Conservation (phyloP, 1,140 invertebrate species). For the Penaeus vannamei region DNA sequence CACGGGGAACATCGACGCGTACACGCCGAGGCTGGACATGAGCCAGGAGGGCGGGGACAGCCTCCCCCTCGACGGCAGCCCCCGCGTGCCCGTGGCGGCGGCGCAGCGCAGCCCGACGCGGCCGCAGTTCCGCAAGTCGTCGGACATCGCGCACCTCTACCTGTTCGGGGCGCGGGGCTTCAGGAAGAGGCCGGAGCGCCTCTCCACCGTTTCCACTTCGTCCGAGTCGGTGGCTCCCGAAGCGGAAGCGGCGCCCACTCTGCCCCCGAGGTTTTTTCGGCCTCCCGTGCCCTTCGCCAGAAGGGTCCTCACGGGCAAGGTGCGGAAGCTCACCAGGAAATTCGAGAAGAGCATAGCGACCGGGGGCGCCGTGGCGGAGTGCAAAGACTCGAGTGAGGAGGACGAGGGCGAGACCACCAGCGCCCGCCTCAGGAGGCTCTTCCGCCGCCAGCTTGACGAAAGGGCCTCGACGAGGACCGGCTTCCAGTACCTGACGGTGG, state of each 20-base stretch:
- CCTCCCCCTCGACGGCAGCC: background rate
- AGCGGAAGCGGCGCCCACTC: background rate
- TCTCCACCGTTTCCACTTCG: constrained; percentile 52
- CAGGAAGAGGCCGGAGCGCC: background rate
- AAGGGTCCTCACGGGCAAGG: constrained; percentile 55
- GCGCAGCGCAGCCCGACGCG: constrained; percentile 25
- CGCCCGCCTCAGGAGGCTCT: constrained; percentile 40
- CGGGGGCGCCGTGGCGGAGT: constrained; percentile 6
- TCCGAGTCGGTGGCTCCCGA: constrained; percentile 21
- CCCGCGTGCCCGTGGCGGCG: background rate
- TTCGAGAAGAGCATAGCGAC: constrained; percentile 43
- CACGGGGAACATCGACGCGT: background rate
- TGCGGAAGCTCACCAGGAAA: constrained; percentile 47
- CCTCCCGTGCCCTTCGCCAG: constrained; percentile 47
- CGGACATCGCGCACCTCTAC: constrained; percentile 54
- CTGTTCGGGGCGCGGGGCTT: constrained; percentile 13
- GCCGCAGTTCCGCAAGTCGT: constrained; percentile 59
- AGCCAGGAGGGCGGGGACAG: background rate
- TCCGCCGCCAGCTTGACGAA: constrained; percentile 14
- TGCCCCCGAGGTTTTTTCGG: background rate
- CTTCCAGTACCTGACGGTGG: constrained; percentile 23
- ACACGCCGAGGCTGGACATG: background rate
- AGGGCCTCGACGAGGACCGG: background rate
- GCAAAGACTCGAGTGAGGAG: constrained; percentile 29
- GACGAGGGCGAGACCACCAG: constrained; percentile 46